phyloP scores from a whole-genome alignment of 2,113 vertebrate species.

The Oryzias javanicus region DNA sequence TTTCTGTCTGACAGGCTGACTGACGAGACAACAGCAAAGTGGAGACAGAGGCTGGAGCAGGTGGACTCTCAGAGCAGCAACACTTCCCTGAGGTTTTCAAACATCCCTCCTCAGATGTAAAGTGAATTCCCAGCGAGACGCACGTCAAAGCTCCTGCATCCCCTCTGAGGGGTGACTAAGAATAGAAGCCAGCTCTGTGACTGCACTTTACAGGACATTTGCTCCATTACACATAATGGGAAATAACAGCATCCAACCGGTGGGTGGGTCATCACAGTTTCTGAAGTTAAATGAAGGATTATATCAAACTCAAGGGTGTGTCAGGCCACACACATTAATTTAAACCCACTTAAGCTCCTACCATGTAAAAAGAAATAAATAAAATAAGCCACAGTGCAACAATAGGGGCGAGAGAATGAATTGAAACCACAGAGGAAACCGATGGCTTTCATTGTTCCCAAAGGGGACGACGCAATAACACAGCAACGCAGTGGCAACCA shows the following conservation, averaged over 20 bases:
- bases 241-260: conserved; percentile 23
- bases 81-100: conserved; percentile 2
- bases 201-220: conserved; percentile 31
- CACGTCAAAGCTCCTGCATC: conserved; percentile 33
- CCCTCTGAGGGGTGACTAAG: conserved; percentile 14
- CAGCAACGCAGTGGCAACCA: not conserved
- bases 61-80: conserved; percentile 1
- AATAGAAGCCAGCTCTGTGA: conserved; percentile 18
- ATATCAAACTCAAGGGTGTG: conserved; percentile 17
- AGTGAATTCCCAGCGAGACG: conserved; percentile 14
- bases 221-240: conserved; percentile 26
- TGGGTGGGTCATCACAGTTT: conserved; percentile 24
- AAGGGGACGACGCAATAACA: conserved; percentile 2
- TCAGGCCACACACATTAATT: not conserved
- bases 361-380: conserved; percentile 12
- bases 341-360: conserved; percentile 5
- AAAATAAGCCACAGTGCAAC: not conserved
- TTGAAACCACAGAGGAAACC: conserved; percentile 1
- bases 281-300: conserved; percentile 33
- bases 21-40: not conserved
- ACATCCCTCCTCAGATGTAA: conserved; percentile 4
- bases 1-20: conserved; percentile 7
- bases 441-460: not conserved
- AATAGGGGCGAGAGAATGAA: not conserved
- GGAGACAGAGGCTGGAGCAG: not conserved